phyloP scores from a whole-genome alignment of 2,888 invertebrate genomes.

The Clivina fossor region DNA sequence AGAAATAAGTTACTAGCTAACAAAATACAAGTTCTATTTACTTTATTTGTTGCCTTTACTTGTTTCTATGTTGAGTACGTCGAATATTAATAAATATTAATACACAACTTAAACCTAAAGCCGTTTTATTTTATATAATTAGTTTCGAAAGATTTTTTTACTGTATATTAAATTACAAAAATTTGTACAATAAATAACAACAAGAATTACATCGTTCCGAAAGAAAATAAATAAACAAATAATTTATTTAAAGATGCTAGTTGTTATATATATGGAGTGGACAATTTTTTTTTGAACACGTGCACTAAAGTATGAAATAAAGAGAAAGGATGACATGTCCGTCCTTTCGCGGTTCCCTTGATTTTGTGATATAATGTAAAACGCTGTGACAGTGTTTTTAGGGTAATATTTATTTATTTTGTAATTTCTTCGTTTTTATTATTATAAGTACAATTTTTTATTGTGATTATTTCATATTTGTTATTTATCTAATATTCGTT shows the following conservation, averaged over 20 bases:
- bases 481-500: slow-evolving; percentile 7
- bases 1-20: too few species aligned
- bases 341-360: slow-evolving; percentile 30
- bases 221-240: too few species aligned
- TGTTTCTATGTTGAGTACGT: too few species aligned
- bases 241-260: too few species aligned
- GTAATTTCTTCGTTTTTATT: slow-evolving; percentile 18
- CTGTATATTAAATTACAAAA: not conserved
- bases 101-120: too few species aligned
- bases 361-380: slow-evolving; percentile 32
- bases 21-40: too few species aligned
- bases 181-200: not conserved
- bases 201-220: not conserved
- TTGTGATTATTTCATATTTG: slow-evolving; percentile 16
- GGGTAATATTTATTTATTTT: slow-evolving; percentile 16
- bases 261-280: not conserved
- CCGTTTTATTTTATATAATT: too few species aligned
- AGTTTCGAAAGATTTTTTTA: too few species aligned
- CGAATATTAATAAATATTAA: too few species aligned
- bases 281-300: slow-evolving; percentile 15
- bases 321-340: slow-evolving; percentile 29
- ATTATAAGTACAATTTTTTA: slow-evolving; percentile 23
- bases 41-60: too few species aligned
- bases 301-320: slow-evolving; percentile 13
- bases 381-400: slow-evolving; percentile 27